phyloP scores from a whole-genome alignment of 1,140 invertebrate genomes.

The Rhizoglyphus robini region DNA sequence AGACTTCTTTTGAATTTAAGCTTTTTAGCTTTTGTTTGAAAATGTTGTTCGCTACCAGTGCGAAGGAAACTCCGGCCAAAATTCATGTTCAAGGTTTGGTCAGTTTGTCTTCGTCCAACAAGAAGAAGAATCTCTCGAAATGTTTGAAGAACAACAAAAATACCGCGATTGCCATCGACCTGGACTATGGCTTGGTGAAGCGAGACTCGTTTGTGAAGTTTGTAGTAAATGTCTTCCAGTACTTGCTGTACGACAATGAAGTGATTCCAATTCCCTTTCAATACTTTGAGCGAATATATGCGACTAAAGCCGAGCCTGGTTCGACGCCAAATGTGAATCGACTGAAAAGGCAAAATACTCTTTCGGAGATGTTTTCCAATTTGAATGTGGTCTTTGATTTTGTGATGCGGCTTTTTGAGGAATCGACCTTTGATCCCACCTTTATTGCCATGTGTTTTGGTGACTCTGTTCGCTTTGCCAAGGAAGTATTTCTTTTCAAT shows the following conservation, averaged over 20 bases:
- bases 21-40: no score
- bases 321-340: not conserved
- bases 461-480: conserved; percentile 4
- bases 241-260: not conserved
- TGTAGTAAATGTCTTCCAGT: not conserved
- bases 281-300: not conserved
- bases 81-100: not conserved
- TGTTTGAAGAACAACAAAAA: not conserved
- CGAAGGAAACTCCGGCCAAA: not conserved
- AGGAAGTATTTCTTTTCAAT: not conserved
- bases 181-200: not conserved
- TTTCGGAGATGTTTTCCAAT: not conserved
- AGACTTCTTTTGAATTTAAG: no score
- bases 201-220: not conserved
- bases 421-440: not conserved
- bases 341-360: not conserved
- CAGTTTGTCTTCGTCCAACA: not conserved
- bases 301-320: no score
- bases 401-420: not conserved
- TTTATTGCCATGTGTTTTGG: conserved; percentile 4
- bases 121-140: not conserved
- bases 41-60: no score
- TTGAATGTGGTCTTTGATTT: not conserved
- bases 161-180: not conserved
- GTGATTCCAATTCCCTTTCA: conserved; percentile 3